Base-by-base conservation (phyloP, 2,888 invertebrate species). In the Morpho helenor region DNA sequence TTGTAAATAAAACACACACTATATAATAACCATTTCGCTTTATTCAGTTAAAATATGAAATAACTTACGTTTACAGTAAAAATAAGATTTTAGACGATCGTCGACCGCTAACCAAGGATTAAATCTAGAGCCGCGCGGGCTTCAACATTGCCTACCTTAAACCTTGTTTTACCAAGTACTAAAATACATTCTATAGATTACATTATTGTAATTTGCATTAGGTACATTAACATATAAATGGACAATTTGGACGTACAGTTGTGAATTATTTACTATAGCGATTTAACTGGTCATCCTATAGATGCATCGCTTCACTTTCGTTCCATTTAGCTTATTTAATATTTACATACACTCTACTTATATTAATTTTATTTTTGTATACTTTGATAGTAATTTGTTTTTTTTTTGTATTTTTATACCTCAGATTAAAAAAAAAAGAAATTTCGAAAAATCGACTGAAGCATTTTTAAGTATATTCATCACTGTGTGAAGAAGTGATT, bases 171-270 rank as follows among this genome's bases (percentile, higher is more conserved):
- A 78, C 78, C 82, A 80, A 83, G 78, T 80, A 79, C 84, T 87
- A 82, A 80, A 77, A 81, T 85, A 87, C 84, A 72, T 73, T 75
- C 86, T 88, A 89, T 82, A 75, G 82, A 87, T 87, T 89, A 89
- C 82, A 87, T 87, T 88, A 88, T 84, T 88, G 88, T 88, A 84
- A 85, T 84, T 86, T 87, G 89, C 87, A 85, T 81, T 84, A 87
- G 89, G 89, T 89, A 88, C 82, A 45, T 84, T 88, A 87, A 88
- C 85, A 82, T 87, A 90, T 88, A 86, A 85, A 88, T 91, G 91
- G 91, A 91, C 91, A 91, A 84, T 87, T 89, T 91, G 91, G 91
- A 91, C 91, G 91, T 89, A 88, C 91, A 89, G 84, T 88, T 88
- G 85, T 87, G 85, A 84, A 76, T 74, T 70, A 75, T 73, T 76